phyloP scores from a whole-genome alignment of 2,888 invertebrate species.

The Anaspis maculata region DNA sequence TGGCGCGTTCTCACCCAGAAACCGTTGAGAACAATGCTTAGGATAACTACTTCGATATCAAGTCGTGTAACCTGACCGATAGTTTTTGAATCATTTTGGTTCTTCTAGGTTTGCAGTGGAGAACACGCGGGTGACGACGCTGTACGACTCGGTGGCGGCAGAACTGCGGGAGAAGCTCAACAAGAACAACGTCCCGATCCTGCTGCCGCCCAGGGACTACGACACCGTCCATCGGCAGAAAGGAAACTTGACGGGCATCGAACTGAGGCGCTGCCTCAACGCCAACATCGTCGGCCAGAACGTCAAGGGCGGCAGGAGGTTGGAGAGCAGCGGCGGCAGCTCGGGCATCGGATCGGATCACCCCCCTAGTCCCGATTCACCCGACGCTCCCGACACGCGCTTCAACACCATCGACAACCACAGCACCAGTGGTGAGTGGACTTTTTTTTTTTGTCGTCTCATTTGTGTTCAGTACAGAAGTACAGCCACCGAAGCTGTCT shows the following conservation, averaged over 20 bases:
- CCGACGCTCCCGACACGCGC: conserved; percentile 38
- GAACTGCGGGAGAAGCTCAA: conserved; percentile 74
- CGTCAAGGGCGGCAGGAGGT: conserved; percentile 26
- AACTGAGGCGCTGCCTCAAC: conserved; percentile 60
- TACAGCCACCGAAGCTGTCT: no score
- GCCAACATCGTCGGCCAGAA: conserved; percentile 57
- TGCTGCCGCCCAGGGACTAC: conserved; percentile 89
- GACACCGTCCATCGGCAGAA: conserved; percentile 79
- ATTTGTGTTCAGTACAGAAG: no score
- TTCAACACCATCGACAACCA: conserved; percentile 49
- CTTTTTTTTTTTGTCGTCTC: no score
- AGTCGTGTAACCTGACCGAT: no score
- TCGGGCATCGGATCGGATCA: conserved; percentile 85
- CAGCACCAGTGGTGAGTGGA: conserved; percentile 53
- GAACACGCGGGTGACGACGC: conserved; percentile 54
- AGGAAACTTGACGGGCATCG: conserved; percentile 68
- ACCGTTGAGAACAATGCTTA: no score
- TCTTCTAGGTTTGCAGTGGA: conserved; percentile 34
- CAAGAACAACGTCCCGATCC: conserved; percentile 54
- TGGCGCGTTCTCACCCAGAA: no score
- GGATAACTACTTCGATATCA: no score
- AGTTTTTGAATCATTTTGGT: no score
- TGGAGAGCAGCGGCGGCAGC: conserved; percentile 57
- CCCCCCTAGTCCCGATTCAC: conserved; percentile 69
- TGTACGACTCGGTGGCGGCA: conserved; percentile 87